Conservation (phyloP, 2,888 invertebrate species). For the Phyllotreta cruciferae region DNA sequence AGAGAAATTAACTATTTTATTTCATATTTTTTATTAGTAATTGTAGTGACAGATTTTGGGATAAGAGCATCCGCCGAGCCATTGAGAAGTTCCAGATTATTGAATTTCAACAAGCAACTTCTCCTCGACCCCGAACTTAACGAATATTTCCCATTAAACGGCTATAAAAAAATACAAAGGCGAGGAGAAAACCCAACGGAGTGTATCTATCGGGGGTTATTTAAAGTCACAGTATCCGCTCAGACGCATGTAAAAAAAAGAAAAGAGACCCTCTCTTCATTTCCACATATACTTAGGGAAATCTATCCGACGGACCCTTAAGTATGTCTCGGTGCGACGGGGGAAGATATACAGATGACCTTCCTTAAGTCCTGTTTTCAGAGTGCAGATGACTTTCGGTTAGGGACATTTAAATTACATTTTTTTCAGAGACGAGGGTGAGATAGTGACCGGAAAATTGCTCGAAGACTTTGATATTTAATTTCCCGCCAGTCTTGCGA, state of each 20-base stretch:
- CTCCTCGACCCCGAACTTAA: background rate
- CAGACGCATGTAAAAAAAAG: constrained; percentile 47
- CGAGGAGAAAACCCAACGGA: constrained; percentile 16
- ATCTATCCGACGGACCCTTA: constrained; percentile 35
- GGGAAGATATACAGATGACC: constrained; percentile 32
- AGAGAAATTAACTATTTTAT: background rate
- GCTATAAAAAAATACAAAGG: constrained; percentile 16
- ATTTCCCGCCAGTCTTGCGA: constrained; percentile 29
- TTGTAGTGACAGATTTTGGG: too few species aligned
- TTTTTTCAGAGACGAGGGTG: constrained; percentile 47
- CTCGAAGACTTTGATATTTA: constrained; percentile 29
- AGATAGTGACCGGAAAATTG: constrained; percentile 44
- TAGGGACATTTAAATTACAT: constrained; percentile 57
- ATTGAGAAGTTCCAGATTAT: constrained; percentile 12
- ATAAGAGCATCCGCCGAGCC: too few species aligned
- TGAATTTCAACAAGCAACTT: background rate
- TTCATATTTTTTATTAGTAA: too few species aligned
- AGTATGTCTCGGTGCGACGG: constrained; percentile 26
- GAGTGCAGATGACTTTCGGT: constrained; percentile 42
- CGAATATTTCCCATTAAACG: constrained; percentile 12
- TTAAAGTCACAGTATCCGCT: constrained; percentile 20
- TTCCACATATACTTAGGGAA: constrained; percentile 40
- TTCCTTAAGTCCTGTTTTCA: constrained; percentile 33
- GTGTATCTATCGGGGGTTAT: constrained; percentile 21
- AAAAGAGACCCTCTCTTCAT: constrained; percentile 38